phyloP scores from a whole-genome alignment of 1,140 invertebrate genomes.

The Drosophila subpulchrella region DNA sequence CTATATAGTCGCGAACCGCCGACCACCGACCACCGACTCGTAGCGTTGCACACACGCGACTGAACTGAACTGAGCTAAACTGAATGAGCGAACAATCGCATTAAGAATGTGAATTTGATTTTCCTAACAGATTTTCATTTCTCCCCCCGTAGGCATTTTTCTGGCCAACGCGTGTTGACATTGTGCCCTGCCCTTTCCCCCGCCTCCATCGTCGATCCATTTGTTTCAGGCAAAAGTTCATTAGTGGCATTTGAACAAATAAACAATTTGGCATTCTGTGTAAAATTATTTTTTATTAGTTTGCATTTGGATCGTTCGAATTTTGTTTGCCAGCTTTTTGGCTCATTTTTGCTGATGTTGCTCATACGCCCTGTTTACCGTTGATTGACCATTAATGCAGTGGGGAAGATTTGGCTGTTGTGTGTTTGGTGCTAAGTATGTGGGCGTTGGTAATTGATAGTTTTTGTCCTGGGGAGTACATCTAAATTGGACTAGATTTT shows the following conservation, averaged over 20 bases:
- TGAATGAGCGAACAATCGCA: constrained; percentile 58
- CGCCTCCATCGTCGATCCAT: constrained; percentile 14
- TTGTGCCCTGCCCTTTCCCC: constrained; percentile 18
- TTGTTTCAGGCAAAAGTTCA: constrained; percentile 56
- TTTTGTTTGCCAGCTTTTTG: constrained; percentile 56
- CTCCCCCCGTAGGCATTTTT: constrained; percentile 25
- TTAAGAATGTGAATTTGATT: constrained; percentile 68
- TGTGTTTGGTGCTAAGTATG: background rate
- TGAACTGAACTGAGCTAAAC: constrained; percentile 47
- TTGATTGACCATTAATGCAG: constrained; percentile 36
- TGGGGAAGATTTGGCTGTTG: constrained; percentile 11
- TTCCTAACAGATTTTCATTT: constrained; percentile 51
- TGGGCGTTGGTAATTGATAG: background rate
- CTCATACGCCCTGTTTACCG: constrained; percentile 32
- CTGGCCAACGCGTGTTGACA: constrained; percentile 36
- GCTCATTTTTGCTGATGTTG: constrained; percentile 33
- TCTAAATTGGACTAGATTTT: constrained; percentile 35
- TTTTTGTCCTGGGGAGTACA: background rate
- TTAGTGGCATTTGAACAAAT: constrained; percentile 67
- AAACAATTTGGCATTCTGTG: constrained; percentile 70
- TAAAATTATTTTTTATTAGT: constrained; percentile 74
- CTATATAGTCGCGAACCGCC: constrained; percentile 41
- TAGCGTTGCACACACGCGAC: constrained; percentile 72
- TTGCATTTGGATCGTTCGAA: constrained; percentile 41
- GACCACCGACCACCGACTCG: constrained; percentile 52